Evolutionary conservation across 2,888 invertebrate genomes (phyloP), one percentile per base, ranked within the genome.

Genomic region (Drosophila neonasuta): DNA sequence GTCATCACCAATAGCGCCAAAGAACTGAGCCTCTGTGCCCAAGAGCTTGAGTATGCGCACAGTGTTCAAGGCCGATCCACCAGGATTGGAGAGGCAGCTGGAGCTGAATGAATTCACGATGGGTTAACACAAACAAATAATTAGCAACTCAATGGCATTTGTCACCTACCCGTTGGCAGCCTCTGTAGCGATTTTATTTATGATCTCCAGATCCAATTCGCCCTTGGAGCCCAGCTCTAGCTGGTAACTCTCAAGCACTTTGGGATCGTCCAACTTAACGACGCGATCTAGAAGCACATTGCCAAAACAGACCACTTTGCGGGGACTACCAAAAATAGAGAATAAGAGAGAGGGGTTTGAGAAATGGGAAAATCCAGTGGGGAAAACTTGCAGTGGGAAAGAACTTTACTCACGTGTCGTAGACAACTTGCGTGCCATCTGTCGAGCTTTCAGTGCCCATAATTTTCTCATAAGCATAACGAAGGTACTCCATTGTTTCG

Each of bases 1-100:
- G 76, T 93, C 93, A 41, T 89, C 86, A 1, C 93, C 93, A 34
- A 93, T 90, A 9, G 92, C 91, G 2, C 93, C 93, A 73, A 92
- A 92, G 79, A 93, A 92, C 17, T 91, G 63, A 2, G 92, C 73
- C 85, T 92, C 92, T 77, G 84, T 89, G 67, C 89, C 90, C 46
- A 90, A 70, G 3, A 80, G 74, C 54, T 89, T 89, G 3, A 93
- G 86, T 50, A 92, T 91, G 58, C 92, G 89, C 6, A 91, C 78
- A 0, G 92, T 91, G 78, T 93, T 93, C 70, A 92, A 90, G 9
- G 91, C 91, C 29, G 92, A 91, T 2, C 93, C 93, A 7, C 93
- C 93, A 13, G 88, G 84, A 45, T 88, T 85, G 0, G 58, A 58
- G 2, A 65, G 44, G 3, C 64, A 68, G 29, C 63, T 66, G 11